phyloP scores from a whole-genome alignment of 2,797 vertebrate species.

The Percopsis omiscomaycus region DNA sequence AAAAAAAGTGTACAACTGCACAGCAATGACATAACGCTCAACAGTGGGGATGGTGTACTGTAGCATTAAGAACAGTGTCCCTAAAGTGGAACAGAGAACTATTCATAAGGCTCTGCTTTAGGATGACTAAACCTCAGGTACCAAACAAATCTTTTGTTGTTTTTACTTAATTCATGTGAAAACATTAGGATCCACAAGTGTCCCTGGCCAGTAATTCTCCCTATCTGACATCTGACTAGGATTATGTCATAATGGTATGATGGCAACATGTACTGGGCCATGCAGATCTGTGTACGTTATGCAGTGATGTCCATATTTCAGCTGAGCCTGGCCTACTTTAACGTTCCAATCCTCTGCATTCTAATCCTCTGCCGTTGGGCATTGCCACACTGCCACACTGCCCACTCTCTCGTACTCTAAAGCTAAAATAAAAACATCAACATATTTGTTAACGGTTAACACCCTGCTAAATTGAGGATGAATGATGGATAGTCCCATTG shows the following conservation, averaged over 20 bases:
- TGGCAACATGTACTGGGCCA: slow-evolving; percentile 59
- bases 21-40: too few species aligned
- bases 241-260: slow-evolving; percentile 55
- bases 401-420: slow-evolving; percentile 53
- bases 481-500: neutral
- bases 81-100: too few species aligned
- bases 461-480: neutral
- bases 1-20: too few species aligned
- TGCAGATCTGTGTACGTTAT: slow-evolving; percentile 37
- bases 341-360: slow-evolving; percentile 36
- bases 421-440: neutral
- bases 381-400: slow-evolving; percentile 50
- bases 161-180: slow-evolving; percentile 20
- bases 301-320: slow-evolving; percentile 61
- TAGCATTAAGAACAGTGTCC: too few species aligned
- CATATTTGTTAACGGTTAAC: neutral
- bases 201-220: slow-evolving; percentile 39
- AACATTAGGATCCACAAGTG: slow-evolving; percentile 52
- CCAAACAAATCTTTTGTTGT: neutral
- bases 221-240: slow-evolving; percentile 45
- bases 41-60: too few species aligned
- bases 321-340: slow-evolving; percentile 71
- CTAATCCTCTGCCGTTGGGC: slow-evolving; percentile 63
- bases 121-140: too few species aligned
- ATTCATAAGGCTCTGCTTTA: too few species aligned